Percentiles rank a stretch among this genome's conserved stretches.
These are phyloP conservation scores for Andricus curvator DNA, from an alignment of 2,888 invertebrate genomes.

Conservation along the genomic window DNA sequence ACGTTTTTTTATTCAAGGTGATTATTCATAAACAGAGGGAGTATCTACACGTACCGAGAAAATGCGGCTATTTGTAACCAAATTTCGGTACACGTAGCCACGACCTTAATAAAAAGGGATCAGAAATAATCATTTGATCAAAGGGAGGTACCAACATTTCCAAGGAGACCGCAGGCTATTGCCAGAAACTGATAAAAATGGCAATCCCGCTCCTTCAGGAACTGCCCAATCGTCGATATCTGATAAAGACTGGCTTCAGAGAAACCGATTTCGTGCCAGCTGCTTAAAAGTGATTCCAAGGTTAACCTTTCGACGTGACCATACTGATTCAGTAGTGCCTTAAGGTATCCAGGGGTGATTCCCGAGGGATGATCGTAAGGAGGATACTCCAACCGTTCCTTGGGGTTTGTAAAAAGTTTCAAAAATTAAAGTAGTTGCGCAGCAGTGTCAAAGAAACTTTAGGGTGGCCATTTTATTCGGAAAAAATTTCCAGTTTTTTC, in stretches of 20 bases:
- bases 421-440: neutral
- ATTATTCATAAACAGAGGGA: neutral
- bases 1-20: neutral
- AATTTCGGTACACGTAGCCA: too few relatives aligned
- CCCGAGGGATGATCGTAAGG: constrained; percentile 85
- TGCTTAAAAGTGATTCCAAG: constrained; percentile 60
- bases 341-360: constrained; percentile 88
- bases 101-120: neutral
- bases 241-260: constrained; percentile 67
- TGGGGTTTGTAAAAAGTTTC: neutral
- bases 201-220: constrained; percentile 58
- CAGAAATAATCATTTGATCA: neutral
- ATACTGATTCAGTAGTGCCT: constrained; percentile 88
- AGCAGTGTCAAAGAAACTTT: neutral
- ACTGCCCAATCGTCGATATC: constrained; percentile 66
- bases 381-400: constrained; percentile 83
- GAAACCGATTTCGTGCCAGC: constrained; percentile 69
- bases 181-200: constrained; percentile 70
- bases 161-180: constrained; percentile 71
- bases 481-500: too few relatives aligned
- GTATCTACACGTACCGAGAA: too few relatives aligned
- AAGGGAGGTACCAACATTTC: constrained; percentile 64
- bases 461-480: too few relatives aligned
- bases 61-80: too few relatives aligned
- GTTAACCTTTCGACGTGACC: constrained; percentile 59